Evolutionary conservation across 2,888 invertebrate species (phyloP).

Genomic region (Onchidella celtica): DNA sequence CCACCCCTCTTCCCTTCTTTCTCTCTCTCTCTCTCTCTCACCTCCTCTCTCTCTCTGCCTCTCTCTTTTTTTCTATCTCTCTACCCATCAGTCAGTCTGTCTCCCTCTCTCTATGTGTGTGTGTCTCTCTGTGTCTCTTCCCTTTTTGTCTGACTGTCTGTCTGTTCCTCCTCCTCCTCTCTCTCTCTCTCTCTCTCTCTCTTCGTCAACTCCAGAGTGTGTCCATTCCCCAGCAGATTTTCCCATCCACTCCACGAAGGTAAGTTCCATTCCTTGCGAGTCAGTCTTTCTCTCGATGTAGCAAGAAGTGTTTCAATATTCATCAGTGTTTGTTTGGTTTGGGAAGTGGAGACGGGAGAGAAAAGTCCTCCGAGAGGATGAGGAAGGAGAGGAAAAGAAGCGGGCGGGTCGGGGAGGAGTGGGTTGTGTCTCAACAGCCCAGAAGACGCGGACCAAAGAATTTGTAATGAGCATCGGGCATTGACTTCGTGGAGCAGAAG

Average conservation of each 20-base stretch:
- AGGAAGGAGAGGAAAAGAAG: too few relatives aligned
- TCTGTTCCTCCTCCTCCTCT: neutral
- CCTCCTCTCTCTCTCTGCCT: slow-evolving; percentile 11
- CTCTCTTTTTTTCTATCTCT: neutral
- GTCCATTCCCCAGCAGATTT: too few relatives aligned
- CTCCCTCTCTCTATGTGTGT: neutral
- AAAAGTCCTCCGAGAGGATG: too few relatives aligned
- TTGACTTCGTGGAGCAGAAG: too few relatives aligned
- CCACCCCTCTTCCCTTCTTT: neutral
- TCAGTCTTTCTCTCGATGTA: neutral
- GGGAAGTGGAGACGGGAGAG: too few relatives aligned
- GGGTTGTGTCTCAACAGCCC: too few relatives aligned
- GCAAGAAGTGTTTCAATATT: too few relatives aligned
- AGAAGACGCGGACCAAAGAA: too few relatives aligned
- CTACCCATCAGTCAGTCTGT: neutral
- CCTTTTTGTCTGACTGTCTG: neutral
- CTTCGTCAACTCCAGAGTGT: too few relatives aligned
- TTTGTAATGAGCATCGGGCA: too few relatives aligned
- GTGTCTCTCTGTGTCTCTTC: neutral
- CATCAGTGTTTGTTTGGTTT: too few relatives aligned
- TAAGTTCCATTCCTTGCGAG: neutral
- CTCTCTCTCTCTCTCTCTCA: neutral
- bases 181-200: neutral
- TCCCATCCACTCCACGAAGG: neutral
- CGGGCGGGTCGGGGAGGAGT: too few relatives aligned